Percentiles rank a stretch among this genome's conserved stretches.
These are phyloP conservation scores for Tenthredo notha DNA, from an alignment of 2,888 invertebrate genomes.

Conservation along the genomic window DNA sequence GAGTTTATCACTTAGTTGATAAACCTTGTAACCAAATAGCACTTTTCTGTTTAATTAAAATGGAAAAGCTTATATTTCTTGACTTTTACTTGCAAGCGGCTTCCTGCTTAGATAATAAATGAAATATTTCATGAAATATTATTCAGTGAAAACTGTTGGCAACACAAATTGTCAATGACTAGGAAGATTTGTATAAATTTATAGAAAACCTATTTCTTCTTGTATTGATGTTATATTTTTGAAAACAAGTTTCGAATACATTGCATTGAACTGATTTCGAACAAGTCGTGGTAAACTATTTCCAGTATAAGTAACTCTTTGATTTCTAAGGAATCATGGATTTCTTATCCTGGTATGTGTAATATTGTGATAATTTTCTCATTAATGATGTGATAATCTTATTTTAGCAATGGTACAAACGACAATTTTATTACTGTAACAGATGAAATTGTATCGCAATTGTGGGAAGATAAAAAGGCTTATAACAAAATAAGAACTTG, in stretches of 20 bases:
- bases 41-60: background rate
- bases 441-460: slow-evolving; percentile 1
- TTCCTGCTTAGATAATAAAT: background rate
- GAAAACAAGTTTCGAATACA: background rate
- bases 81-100: background rate
- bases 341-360: background rate
- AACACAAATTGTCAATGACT: background rate
- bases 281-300: background rate
- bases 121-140: background rate
- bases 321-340: background rate
- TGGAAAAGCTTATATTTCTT: background rate
- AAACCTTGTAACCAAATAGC: background rate
- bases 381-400: background rate
- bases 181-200: background rate
- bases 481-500: background rate
- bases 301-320: background rate
- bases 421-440: slow-evolving; percentile 18
- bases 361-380: background rate
- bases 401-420: background rate
- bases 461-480: background rate
- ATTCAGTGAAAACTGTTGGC: background rate
- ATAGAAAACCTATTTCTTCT: background rate
- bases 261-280: background rate
- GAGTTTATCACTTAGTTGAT: background rate
- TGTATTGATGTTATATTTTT: background rate